These are phyloP conservation scores for Crocodylus rhombifer DNA, from an alignment of 2,797 vertebrate genomes.

Conservation along the genomic window DNA sequence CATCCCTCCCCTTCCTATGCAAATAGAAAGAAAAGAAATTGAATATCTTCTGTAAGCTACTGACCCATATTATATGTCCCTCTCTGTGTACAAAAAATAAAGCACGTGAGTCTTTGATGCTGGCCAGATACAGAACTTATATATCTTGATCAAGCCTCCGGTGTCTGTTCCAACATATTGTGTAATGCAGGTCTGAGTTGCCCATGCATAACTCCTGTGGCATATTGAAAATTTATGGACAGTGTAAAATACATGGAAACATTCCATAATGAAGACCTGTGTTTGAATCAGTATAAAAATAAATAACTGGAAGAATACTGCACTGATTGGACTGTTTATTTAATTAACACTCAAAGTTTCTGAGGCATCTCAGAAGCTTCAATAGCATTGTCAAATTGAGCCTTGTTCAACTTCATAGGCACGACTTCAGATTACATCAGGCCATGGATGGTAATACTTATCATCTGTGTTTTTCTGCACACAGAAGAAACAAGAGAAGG, in stretches of 20 bases:
- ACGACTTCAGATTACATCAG: neutral
- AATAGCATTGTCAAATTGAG: neutral
- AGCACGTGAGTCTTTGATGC: neutral
- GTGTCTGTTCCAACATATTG: neutral
- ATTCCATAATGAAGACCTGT: fast-evolving
- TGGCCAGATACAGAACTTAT: too few relatives aligned
- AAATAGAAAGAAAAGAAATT: neutral
- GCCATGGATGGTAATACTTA: neutral
- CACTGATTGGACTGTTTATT: fast-evolving
- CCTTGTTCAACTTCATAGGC: neutral
- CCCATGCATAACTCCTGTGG: neutral
- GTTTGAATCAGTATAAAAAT: constrained; percentile 14
- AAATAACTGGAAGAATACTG: neutral
- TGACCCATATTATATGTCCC: neutral
- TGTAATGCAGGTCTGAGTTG: neutral
- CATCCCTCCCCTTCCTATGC: neutral
- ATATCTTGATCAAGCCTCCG: too few relatives aligned
- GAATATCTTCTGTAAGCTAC: neutral
- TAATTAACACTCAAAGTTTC: neutral
- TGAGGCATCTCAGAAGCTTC: neutral
- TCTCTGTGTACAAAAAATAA: neutral
- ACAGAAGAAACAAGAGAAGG: neutral
- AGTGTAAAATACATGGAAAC: neutral
- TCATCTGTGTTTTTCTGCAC: neutral
- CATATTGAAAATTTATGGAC: neutral